phyloP scores from a whole-genome alignment of 2,113 vertebrate genomes.

The Campylorhamphus procurvoides region DNA sequence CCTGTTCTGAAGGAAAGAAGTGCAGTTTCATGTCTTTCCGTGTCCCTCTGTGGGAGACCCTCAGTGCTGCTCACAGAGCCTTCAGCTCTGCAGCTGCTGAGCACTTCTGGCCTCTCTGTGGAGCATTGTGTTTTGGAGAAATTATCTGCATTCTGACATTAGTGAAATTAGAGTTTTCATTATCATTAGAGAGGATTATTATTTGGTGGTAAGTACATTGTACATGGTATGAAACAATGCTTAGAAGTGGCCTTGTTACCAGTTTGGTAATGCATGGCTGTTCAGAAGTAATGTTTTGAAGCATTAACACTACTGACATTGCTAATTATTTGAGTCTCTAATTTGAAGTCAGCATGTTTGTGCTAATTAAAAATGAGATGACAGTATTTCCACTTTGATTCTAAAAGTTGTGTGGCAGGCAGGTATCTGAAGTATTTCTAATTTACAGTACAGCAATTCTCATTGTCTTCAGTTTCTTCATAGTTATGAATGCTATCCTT shows the following conservation, averaged over 20 bases:
- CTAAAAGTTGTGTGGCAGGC: neutral
- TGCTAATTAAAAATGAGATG: neutral
- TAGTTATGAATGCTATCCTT: neutral
- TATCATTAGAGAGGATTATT: neutral
- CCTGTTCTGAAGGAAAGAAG: neutral
- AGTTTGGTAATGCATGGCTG: neutral
- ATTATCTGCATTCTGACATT: neutral
- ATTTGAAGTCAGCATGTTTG: neutral
- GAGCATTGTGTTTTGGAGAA: neutral
- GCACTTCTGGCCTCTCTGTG: fast-evolving
- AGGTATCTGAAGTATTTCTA: neutral
- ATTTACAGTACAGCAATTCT: neutral
- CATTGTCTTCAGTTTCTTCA: neutral
- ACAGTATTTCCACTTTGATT: neutral
- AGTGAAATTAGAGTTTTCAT: neutral
- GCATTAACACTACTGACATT: neutral
- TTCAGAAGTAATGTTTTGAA: neutral
- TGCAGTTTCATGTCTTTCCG: neutral
- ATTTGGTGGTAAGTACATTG: neutral
- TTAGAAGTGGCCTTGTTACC: neutral
- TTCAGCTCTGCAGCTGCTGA: neutral
- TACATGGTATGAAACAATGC: neutral
- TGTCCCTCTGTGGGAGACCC: neutral
- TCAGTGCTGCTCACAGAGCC: neutral
- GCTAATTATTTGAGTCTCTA: neutral